These are phyloP conservation scores for Ochotona princeps DNA, from an alignment of 2,113 vertebrate genomes.

Conservation along the genomic window DNA sequence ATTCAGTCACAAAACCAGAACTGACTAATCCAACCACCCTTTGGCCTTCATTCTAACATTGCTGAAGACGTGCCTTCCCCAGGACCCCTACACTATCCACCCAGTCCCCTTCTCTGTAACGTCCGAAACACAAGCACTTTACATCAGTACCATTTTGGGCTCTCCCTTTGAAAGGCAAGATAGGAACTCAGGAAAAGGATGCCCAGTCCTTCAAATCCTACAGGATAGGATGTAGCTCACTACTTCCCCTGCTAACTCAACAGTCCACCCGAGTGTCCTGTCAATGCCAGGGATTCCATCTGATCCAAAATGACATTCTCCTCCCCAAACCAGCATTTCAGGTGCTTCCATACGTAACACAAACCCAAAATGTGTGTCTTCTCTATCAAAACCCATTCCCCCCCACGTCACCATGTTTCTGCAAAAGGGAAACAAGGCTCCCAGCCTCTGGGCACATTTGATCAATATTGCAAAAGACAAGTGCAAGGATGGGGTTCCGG, in stretches of 20 bases:
- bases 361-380: not conserved
- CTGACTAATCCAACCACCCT: not conserved
- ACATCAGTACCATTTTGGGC: not conserved
- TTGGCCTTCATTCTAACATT: not conserved
- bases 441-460: slow-evolving; percentile 4
- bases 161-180: slow-evolving; percentile 27
- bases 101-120: not conserved
- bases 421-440: not conserved
- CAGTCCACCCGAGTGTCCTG: not conserved
- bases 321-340: not conserved
- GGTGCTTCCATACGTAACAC: not conserved
- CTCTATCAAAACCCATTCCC: not conserved
- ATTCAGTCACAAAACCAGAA: slow-evolving; percentile 13
- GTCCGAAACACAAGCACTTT: not conserved
- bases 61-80: not conserved
- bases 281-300: not conserved
- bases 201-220: not conserved
- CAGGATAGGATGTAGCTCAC: not conserved
- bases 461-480: not conserved
- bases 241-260: not conserved
- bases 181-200: not conserved
- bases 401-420: not conserved
- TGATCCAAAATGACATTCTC: not conserved
- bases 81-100: not conserved
- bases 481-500: not conserved